A percentile compares a stretch with the other conserved stretches of the same genome.
These are phyloP conservation scores for Myathropa florea DNA, from an alignment of 2,888 invertebrate genomes.

Conservation along the genomic window DNA sequence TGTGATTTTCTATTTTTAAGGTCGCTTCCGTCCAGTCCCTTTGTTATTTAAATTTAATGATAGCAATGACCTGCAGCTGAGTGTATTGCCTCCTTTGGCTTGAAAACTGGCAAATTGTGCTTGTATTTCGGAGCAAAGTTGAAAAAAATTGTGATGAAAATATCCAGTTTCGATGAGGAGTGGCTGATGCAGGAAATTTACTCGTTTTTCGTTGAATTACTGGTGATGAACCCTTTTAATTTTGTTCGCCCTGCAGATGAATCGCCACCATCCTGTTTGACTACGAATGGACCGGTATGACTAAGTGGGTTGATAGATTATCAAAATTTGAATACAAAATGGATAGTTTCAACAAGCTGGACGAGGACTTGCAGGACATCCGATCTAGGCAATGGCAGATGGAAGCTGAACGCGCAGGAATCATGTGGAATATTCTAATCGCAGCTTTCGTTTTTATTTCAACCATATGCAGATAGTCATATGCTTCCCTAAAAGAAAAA, in stretches of 20 bases:
- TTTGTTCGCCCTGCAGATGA: not conserved
- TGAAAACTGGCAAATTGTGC: not conserved
- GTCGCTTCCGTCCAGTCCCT: not conserved
- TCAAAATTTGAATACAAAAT: not conserved
- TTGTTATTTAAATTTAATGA: not conserved
- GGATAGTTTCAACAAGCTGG: not conserved
- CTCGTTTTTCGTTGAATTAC: not conserved
- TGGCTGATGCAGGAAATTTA: not conserved
- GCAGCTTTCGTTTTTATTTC: not conserved
- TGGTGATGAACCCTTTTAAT: not conserved
- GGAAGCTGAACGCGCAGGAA: not conserved
- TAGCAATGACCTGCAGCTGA: not conserved
- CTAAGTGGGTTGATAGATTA: not conserved
- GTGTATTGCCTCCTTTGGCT: not conserved
- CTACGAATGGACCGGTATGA: not conserved
- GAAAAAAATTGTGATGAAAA: not conserved
- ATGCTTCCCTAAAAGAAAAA: not conserved
- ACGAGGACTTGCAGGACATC: not conserved
- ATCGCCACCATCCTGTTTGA: not conserved
- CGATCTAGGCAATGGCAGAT: not conserved
- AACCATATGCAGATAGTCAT: too few relatives aligned
- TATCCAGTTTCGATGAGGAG: not conserved
- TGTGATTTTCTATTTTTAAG: not conserved
- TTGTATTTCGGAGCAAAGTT: not conserved
- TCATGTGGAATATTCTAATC: not conserved